Base-by-base conservation (phyloP, 2,113 vertebrate species). In the Pyrgilauda ruficollis region DNA sequence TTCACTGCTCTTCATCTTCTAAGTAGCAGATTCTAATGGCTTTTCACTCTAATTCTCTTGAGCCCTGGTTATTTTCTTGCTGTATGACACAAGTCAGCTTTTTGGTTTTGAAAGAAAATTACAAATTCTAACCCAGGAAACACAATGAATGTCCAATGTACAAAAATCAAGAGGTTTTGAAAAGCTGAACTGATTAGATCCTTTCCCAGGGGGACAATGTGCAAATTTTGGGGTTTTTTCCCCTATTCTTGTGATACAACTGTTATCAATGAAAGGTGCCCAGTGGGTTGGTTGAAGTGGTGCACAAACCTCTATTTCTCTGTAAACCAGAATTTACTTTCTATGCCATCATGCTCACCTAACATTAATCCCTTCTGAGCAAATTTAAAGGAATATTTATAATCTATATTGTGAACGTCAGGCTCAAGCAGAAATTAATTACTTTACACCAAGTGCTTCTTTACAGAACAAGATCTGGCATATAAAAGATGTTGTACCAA, bases 1-100 rank as follows among this genome's bases (percentile, higher is more conserved):
- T 49, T 49, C 59, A 69, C 70, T 89, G 87, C 58, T 87, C 87
- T 75, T 78, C 50, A n/a, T 44, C 70, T 90, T 26, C 43, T 64
- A 81, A 96, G 90, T 86, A 96, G 52, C 64, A 84, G 90, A 77
- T 85, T 94, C 46, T 56, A 95, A 93, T 35, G 69, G 52, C 64
- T 90, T 86, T 93, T 88, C 92, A 77, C 43, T 90, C 27, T 6
- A 44, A 85, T 52, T 56, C 79, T 49, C 72, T 44, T 1, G 6
- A 84, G 80, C 63, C 9, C 4, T 11, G 3, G 39, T 70, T 84
- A 72, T 87, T 92, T 95, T 92, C 68, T 44, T 83, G 43, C 44
- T 56, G 31, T 50, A 56, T 31, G 76, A 86, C 90, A 89, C 37
- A 20, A 93, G 53, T 31, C 77, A 76, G 84, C 66, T 85, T 90